Evolutionary conservation across 2,888 invertebrate species (phyloP), one percentile per base, ranked within the genome.

Genomic region (Netelia melanura): DNA sequence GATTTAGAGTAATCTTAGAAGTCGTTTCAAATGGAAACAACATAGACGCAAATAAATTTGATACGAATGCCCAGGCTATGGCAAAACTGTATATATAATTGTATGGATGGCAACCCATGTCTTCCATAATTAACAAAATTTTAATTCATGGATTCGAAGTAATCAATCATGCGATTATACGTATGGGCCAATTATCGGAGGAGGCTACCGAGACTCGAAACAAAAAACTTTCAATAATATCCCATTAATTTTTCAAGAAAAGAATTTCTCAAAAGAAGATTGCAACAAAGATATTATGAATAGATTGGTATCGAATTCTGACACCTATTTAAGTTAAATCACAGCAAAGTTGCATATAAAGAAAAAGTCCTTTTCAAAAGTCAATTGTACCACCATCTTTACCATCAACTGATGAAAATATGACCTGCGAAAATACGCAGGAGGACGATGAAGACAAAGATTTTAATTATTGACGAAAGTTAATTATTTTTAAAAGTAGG

Each of bases 81-180:
- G 82, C 88, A n/a, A 38, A 83, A 70, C 62, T 86, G 11, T 87
- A 86, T 74, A 78, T 86, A 30, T 3, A 82, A 10, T 25, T 83
- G 52, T 89, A 89, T 78, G 52, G 23, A 43, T 89, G 88, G 88
- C 87, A 88, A 56, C 70, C 71, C 54, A 89, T 89, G 88, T 86
- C 87, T n/a, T 71, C 76, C 9, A 83, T 75, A 43, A 75, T 89
- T 2, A 87, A 89, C 61, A 87, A 88, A 77, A 75, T 87, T 21
- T 77, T 89, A 52, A 74, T 85, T 11, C 87, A 88, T 67, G 76
- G 83, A 21, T 54, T 80, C 56, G 21, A 56, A 43, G 65, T 82
- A 44, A 84, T 86, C 8, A 61, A 83, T 68, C n/a, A 75, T 54
- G 64, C 81, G 9, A n/a, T 86, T 17, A 44, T 89, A 11, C 88